Conservation (phyloP, 2,888 invertebrate genomes). For the Pachydiplax longipennis region DNA sequence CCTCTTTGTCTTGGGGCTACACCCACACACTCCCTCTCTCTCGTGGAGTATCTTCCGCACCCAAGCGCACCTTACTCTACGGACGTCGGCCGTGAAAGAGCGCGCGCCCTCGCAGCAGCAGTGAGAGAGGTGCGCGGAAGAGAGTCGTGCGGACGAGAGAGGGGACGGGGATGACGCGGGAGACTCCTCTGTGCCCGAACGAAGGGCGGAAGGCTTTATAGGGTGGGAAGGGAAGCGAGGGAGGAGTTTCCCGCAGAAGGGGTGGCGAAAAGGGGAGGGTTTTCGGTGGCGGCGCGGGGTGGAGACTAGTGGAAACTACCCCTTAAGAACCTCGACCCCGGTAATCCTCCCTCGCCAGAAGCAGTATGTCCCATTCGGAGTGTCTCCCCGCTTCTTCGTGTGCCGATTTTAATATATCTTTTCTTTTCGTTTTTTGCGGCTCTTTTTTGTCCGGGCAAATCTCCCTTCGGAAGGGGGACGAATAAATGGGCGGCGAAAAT, state of each 20-base stretch:
- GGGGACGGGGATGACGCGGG: not conserved
- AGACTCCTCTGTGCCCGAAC: conserved; percentile 34
- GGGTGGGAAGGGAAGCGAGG: not conserved
- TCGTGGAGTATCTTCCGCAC: no score
- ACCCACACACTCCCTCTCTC: no score
- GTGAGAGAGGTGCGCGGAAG: conserved; percentile 13
- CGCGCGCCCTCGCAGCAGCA: not conserved
- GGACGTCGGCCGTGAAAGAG: not conserved
- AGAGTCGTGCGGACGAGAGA: conserved; percentile 14
- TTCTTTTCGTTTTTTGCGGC: not conserved
- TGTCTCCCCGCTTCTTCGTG: no score
- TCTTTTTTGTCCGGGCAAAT: not conserved
- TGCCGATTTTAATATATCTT: not conserved
- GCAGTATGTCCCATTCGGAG: no score
- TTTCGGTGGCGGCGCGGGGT: conserved; percentile 40
- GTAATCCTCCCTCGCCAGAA: not conserved
- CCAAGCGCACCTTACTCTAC: no score
- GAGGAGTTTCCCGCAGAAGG: not conserved
- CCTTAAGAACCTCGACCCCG: not conserved
- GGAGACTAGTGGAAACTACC: conserved; percentile 32
- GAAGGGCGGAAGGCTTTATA: not conserved
- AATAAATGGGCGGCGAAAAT: not conserved
- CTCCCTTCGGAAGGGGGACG: not conserved
- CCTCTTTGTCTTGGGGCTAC: not conserved
- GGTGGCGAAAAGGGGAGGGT: not conserved